Evolutionary conservation across 2,113 vertebrate genomes (phyloP).

Genomic region (Paedocypris sp.): DNA sequence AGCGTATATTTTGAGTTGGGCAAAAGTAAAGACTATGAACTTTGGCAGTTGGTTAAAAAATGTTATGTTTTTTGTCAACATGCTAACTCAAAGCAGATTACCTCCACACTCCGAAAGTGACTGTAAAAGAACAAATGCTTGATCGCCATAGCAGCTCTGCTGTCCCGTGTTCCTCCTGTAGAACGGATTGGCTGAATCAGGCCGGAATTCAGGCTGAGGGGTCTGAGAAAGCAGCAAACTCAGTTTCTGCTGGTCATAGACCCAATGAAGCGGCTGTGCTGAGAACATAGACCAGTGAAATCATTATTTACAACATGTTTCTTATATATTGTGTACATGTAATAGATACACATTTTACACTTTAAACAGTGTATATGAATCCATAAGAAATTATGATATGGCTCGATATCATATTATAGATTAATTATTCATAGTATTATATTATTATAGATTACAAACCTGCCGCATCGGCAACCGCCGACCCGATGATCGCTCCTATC

Average conservation of each 20-base stretch:
- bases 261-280: slow-evolving; percentile 63
- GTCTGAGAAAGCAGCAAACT: slow-evolving; percentile 43
- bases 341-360: neutral
- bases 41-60: no score
- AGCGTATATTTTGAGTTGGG: no score
- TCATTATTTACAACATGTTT: neutral
- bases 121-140: slow-evolving; percentile 58
- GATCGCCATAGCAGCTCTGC: slow-evolving; percentile 64
- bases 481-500: slow-evolving; percentile 56
- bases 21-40: no score
- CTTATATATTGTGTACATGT: neutral
- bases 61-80: neutral
- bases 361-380: no score
- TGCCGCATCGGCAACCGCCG: slow-evolving; percentile 60
- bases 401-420: neutral
- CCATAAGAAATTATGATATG: neutral
- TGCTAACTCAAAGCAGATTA: slow-evolving; percentile 11
- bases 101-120: slow-evolving; percentile 58
- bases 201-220: slow-evolving; percentile 51
- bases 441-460: slow-evolving; percentile 36
- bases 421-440: neutral
- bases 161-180: slow-evolving; percentile 55
- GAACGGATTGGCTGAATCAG: slow-evolving; percentile 55
- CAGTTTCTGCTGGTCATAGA: slow-evolving; percentile 59
- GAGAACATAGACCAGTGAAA: neutral